Evolutionary conservation across 2,113 vertebrate species (phyloP), one percentile per base, ranked within the genome.

Genomic region (Saguinus imperator): DNA sequence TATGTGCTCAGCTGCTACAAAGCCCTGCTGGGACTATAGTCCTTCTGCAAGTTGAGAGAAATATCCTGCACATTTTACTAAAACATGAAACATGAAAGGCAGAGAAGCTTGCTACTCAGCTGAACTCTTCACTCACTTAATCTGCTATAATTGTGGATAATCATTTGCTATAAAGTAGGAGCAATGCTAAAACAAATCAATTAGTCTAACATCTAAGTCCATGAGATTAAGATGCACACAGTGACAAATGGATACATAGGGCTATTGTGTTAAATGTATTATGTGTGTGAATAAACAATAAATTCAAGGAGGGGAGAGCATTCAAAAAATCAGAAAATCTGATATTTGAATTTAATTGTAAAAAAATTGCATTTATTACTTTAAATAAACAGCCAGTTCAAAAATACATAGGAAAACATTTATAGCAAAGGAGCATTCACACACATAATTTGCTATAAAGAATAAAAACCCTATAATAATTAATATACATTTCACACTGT

Each of bases 161-260:
- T 93, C 95, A 89, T 76, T 73, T 13, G n/a, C 79, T 57, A 70
- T 57, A 70, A 91, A 84, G 92, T 32, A 61, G 76, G 20, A 83
- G 76, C 64, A 77, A 85, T 50, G 72, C 88, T 87, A 92, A 95
- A 93, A 73, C 91, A 97, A 94, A 96, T 93, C 76, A 89, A 84
- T 97, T 97, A 93, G 75, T 50, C 55, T 86, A 57, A 70, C 48
- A 79, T 75, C 86, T 89, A 94, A 98, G 40, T 91, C 83, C 79
- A 80, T 27, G 70, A 40, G 94, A 96, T 95, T 95, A 93, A 91
- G 52, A 92, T 73, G 43, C 55, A 68, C 40, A 75, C 10, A 55
- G 43, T 94, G 86, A 80, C 48, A 79, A 87, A 96, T 84, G 27
- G 48, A 83, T 93, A 89, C 91, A 23, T 32, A 87, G 32, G 75